A percentile compares a stretch with the other conserved stretches of the same genome.
phyloP scores from a whole-genome alignment of 2,888 invertebrate genomes.

The Caradrina kadenii region DNA sequence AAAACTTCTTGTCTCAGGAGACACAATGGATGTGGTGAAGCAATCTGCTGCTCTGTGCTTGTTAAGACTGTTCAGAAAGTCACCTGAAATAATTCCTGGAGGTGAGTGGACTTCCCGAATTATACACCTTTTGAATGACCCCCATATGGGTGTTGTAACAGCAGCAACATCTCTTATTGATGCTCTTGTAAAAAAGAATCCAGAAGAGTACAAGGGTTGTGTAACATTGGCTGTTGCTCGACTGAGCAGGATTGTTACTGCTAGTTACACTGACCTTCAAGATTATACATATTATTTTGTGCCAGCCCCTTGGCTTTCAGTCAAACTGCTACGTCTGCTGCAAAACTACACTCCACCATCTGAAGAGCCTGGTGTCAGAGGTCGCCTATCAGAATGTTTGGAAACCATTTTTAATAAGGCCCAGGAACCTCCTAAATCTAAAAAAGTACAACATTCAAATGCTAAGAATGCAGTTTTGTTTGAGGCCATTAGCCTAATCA shows the following conservation, averaged over 20 bases:
- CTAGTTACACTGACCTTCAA: slow-evolving; percentile 99
- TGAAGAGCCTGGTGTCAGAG: slow-evolving; percentile 98
- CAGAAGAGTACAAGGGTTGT: slow-evolving; percentile 99
- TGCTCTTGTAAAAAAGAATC: slow-evolving; percentile 99
- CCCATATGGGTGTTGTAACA: slow-evolving; percentile 99
- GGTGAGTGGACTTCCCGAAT: slow-evolving; percentile 99
- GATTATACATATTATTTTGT: slow-evolving; percentile 99
- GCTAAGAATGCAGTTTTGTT: slow-evolving; percentile 99
- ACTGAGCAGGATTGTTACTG: slow-evolving; percentile 99
- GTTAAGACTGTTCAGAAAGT: slow-evolving; percentile 97
- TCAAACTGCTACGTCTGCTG: slow-evolving; percentile 97
- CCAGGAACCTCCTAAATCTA: slow-evolving; percentile 99
- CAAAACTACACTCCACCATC: slow-evolving; percentile 99
- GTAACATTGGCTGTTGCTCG: slow-evolving; percentile 99
- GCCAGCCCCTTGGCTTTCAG: slow-evolving; percentile 99
- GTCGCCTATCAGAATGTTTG: slow-evolving; percentile 98
- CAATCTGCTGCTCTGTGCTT: slow-evolving; percentile 99
- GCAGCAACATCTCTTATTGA: slow-evolving; percentile 99
- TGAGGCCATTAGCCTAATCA: slow-evolving; percentile 99
- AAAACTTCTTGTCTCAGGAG: slow-evolving; percentile 99
- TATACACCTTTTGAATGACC: slow-evolving; percentile 99
- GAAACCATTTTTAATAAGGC: slow-evolving; percentile 99
- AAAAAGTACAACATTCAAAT: slow-evolving; percentile 99
- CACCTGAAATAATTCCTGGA: slow-evolving; percentile 98
- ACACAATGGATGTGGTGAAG: slow-evolving; percentile 99